phyloP scores from a whole-genome alignment of 1,140 invertebrate species.

The Pygmarrhopalites habei region DNA sequence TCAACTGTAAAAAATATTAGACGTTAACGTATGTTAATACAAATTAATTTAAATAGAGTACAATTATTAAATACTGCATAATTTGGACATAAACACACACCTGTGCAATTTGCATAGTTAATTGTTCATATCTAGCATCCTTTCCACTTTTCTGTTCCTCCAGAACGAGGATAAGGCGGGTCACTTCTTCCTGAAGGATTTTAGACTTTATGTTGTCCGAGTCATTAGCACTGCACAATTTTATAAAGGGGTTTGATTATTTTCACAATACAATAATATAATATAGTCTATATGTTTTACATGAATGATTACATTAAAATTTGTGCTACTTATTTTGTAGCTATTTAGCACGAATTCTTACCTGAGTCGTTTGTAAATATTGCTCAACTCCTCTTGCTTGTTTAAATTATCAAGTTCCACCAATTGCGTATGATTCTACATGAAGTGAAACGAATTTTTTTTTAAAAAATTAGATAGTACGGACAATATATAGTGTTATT shows the following conservation, averaged over 20 bases:
- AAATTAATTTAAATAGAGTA: no score
- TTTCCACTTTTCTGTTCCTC: conserved; percentile 64
- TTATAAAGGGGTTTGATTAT: no score
- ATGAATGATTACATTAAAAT: no score
- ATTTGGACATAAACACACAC: conserved; percentile 36
- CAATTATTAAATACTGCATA: background rate
- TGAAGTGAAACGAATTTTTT: no score
- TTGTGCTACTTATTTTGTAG: no score
- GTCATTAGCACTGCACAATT: conserved; percentile 20
- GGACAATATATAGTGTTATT: no score
- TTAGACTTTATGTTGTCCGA: conserved; percentile 28
- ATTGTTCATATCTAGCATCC: conserved; percentile 68
- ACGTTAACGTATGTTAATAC: no score
- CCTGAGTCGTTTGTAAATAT: conserved; percentile 8
- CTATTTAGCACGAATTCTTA: no score
- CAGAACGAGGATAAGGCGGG: conserved; percentile 60
- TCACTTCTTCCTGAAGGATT: conserved; percentile 32
- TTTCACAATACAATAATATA: no score
- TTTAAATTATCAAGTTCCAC: conserved; percentile 38
- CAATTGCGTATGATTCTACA: conserved; percentile 15
- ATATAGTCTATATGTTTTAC: no score
- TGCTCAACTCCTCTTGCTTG: conserved; percentile 21
- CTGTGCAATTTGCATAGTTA: conserved; percentile 74
- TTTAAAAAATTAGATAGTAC: no score
- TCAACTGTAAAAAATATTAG: conserved; percentile 45